These are phyloP conservation scores for Drosophila suboccidentalis DNA, from an alignment of 2,888 invertebrate genomes.

Conservation along the genomic window DNA sequence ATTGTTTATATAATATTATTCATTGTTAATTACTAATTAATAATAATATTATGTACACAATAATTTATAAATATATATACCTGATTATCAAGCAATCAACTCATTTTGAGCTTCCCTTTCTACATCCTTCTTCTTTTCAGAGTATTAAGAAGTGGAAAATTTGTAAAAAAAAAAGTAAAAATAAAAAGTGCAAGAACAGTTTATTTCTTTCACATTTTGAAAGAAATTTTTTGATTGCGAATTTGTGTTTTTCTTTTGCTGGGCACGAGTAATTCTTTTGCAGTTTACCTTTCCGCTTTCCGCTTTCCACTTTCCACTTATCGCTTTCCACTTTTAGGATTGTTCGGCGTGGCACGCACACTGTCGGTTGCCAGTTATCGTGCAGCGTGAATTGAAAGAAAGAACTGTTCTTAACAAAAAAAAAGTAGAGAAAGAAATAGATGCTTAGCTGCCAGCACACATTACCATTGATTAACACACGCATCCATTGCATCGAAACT, in stretches of 20 bases:
- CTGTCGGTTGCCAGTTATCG: constrained; percentile 2
- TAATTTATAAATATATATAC: too few species aligned
- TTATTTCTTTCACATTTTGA: constrained; percentile 31
- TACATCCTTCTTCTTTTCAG: neutral
- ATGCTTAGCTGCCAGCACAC: constrained; percentile 64
- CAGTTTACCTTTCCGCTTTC: constrained; percentile 62
- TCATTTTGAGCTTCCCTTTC: neutral
- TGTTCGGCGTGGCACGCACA: constrained; percentile 3
- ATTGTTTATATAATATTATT: too few species aligned
- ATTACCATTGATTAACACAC: constrained; percentile 80
- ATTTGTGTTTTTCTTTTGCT: constrained; percentile 63
- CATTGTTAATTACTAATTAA: too few species aligned
- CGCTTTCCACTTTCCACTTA: neutral
- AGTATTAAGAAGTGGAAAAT: constrained; percentile 12
- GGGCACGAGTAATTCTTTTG: constrained; percentile 38
- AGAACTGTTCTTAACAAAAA: neutral
- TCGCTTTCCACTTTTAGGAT: constrained; percentile 6
- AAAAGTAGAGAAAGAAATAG: neutral
- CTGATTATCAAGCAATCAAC: neutral
- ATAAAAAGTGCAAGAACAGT: constrained; percentile 21
- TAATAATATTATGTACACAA: too few species aligned
- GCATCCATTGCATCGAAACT: constrained; percentile 69
- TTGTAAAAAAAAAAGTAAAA: constrained; percentile 25
- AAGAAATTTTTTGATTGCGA: constrained; percentile 72
- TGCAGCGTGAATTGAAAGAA: neutral